Evolutionary conservation across 2,888 invertebrate genomes (phyloP).

Genomic region (Homarus gammarus): DNA sequence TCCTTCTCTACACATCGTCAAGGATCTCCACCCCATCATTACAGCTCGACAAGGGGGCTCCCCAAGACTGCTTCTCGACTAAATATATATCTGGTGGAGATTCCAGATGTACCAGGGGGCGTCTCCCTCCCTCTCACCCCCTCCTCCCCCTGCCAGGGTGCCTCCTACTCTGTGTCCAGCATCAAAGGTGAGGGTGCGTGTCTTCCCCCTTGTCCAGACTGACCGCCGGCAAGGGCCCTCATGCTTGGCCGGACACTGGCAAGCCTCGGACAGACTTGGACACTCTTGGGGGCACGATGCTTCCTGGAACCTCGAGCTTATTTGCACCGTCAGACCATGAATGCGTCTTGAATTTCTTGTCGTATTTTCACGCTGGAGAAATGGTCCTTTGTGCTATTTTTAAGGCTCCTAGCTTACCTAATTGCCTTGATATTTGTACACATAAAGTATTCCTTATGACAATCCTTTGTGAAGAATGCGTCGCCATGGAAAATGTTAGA

Average conservation of each 20-base stretch:
- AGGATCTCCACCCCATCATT: no score
- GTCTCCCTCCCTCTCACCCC: background rate
- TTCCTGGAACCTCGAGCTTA: constrained; percentile 49
- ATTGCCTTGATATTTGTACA: constrained; percentile 19
- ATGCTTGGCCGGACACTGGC: constrained; percentile 58
- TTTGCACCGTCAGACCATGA: constrained; percentile 43
- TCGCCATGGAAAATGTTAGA: no score
- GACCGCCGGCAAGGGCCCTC: constrained; percentile 58
- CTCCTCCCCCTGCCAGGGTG: background rate
- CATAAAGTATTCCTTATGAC: constrained; percentile 19
- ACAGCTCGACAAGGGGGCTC: background rate
- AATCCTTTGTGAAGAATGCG: background rate
- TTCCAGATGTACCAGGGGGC: constrained; percentile 29
- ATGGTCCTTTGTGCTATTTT: background rate
- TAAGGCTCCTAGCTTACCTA: background rate
- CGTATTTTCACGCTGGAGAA: constrained; percentile 2
- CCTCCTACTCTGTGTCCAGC: constrained; percentile 10
- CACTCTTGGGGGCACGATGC: constrained; percentile 11
- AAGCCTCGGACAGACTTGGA: constrained; percentile 30
- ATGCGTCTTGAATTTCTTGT: constrained; percentile 13
- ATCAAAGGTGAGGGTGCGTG: constrained; percentile 47
- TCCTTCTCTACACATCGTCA: no score
- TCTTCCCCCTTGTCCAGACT: constrained; percentile 46
- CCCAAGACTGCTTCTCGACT: background rate
- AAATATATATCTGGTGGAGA: constrained; percentile 27